Conservation (phyloP, 2,113 vertebrate genomes). For the Rhabdomys dilectus region DNA sequence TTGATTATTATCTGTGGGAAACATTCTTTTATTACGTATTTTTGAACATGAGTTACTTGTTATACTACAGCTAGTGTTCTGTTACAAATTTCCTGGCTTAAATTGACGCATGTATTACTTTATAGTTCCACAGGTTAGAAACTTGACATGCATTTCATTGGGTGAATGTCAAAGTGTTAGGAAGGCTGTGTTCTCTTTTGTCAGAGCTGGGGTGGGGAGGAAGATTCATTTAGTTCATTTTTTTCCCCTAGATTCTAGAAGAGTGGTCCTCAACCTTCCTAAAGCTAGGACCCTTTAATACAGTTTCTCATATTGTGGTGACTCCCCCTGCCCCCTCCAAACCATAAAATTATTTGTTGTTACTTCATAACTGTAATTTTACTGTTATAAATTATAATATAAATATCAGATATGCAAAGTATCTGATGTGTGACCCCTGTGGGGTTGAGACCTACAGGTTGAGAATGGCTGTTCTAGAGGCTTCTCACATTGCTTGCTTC, state of each 20-base stretch:
- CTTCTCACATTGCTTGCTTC: not conserved
- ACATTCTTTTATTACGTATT: not conserved
- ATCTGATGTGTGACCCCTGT: not conserved
- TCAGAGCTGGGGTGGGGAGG: not conserved
- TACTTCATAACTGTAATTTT: not conserved
- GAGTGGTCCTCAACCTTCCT: not conserved
- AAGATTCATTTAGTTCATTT: not conserved
- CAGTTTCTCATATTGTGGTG: not conserved
- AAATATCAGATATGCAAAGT: not conserved
- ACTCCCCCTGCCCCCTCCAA: too few species aligned
- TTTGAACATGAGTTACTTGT: not conserved
- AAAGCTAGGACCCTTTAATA: not conserved
- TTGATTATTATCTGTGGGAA: not conserved
- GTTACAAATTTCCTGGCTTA: not conserved
- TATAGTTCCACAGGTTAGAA: constrained; percentile 27
- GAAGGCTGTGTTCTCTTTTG: not conserved
- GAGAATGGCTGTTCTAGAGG: not conserved
- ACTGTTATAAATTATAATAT: not conserved
- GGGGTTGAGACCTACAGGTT: not conserved
- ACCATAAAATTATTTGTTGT: not conserved
- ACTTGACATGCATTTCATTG: not conserved
- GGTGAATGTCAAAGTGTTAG: not conserved
- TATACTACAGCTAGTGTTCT: not conserved
- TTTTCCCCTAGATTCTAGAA: not conserved
- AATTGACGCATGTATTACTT: not conserved